phyloP scores from a whole-genome alignment of 2,797 vertebrate species.

The Mormyrops attenuatus region DNA sequence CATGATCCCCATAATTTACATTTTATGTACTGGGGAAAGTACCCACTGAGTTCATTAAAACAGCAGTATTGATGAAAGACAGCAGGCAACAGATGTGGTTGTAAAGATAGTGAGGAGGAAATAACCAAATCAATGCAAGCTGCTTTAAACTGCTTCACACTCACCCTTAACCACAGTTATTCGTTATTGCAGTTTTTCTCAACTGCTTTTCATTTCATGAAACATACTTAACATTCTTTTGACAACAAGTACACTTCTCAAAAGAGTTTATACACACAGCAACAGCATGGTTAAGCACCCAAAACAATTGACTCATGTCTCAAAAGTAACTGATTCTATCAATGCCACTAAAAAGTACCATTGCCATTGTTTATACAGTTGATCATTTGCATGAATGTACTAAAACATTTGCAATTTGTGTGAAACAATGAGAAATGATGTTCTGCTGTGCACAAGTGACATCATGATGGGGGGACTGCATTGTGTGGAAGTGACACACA shows the following conservation, averaged over 20 bases:
- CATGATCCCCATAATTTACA: not conserved
- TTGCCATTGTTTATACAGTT: not conserved
- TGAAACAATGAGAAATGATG: not conserved
- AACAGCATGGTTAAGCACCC: not conserved
- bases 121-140: not conserved
- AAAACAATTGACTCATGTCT: not conserved
- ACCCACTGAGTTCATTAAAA: slow-evolving; percentile 5
- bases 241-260: not conserved
- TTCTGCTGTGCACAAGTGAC: not conserved
- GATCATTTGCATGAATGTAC: not conserved
- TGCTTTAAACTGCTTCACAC: not conserved
- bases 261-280: not conserved
- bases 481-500: not conserved
- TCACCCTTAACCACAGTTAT: not conserved
- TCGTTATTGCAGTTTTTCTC: not conserved
- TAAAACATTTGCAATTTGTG: not conserved
- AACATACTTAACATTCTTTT: not conserved
- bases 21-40: not conserved
- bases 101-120: not conserved
- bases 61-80: not conserved
- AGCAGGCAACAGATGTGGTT: not conserved
- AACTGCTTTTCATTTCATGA: not conserved
- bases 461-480: not conserved
- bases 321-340: not conserved
- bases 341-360: not conserved